phyloP scores from a whole-genome alignment of 2,888 invertebrate species.

The Hyposoter dolosus region DNA sequence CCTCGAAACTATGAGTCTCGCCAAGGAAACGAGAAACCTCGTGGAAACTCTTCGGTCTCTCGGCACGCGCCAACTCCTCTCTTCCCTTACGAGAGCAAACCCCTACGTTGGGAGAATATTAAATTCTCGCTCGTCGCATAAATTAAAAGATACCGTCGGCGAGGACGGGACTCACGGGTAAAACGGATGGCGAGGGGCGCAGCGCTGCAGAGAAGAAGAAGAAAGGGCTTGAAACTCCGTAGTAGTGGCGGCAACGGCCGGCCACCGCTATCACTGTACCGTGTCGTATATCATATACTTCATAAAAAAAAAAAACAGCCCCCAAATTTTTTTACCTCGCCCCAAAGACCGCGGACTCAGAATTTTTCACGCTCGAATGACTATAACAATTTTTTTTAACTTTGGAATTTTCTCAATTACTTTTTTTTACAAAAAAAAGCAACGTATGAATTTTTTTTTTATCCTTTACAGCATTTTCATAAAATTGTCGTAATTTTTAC shows the following conservation, averaged over 20 bases:
- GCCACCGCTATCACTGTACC: conserved; percentile 59
- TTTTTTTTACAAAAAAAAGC: background rate
- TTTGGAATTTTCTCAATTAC: background rate
- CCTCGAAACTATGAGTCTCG: conserved; percentile 27
- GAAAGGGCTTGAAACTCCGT: conserved; percentile 29
- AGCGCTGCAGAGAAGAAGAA: background rate
- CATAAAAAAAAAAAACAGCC: conserved; percentile 16
- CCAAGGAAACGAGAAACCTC: conserved; percentile 54
- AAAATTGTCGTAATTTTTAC: background rate
- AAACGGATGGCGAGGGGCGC: background rate
- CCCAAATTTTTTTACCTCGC: conserved; percentile 1
- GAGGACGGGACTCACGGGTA: conserved; percentile 53
- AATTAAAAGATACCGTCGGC: conserved; percentile 82
- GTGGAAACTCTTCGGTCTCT: conserved; percentile 64
- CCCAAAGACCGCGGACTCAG: conserved; percentile 10
- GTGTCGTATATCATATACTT: conserved; percentile 39
- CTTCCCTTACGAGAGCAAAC: conserved; percentile 72
- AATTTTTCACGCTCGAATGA: conserved; percentile 29
- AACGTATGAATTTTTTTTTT: background rate
- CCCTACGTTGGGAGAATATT: conserved; percentile 82
- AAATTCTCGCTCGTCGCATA: conserved; percentile 83
- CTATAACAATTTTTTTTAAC: conserved; percentile 13
- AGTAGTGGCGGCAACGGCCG: conserved; percentile 28
- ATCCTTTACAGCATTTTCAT: background rate
- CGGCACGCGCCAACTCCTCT: conserved; percentile 66